Percentiles rank a stretch among this genome's conserved stretches.
These are phyloP conservation scores for Pelosia muscerda DNA, from an alignment of 2,888 invertebrate genomes.

Conservation along the genomic window DNA sequence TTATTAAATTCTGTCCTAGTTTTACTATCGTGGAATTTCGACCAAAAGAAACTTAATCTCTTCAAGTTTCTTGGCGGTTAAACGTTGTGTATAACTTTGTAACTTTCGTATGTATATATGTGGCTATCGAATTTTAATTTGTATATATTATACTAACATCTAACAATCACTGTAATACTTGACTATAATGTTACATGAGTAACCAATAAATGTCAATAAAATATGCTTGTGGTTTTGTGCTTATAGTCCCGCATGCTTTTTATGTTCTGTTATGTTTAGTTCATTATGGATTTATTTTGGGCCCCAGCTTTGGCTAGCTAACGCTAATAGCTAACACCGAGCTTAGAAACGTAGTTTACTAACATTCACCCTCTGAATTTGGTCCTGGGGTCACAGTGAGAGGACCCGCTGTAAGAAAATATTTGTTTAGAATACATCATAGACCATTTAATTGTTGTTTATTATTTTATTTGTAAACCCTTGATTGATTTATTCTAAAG, in stretches of 20 bases:
- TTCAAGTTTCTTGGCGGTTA: constrained; percentile 39
- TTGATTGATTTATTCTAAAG: not conserved
- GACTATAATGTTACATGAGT: constrained; percentile 74
- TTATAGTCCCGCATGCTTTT: constrained; percentile 85
- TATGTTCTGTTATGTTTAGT: constrained; percentile 61
- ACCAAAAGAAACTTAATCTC: constrained; percentile 45
- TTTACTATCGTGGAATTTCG: constrained; percentile 42
- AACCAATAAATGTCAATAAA: constrained; percentile 84
- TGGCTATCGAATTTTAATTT: constrained; percentile 47
- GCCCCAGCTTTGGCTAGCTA: constrained; percentile 70
- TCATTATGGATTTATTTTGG: constrained; percentile 58
- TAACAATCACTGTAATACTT: constrained; percentile 72
- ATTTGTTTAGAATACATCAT: not conserved
- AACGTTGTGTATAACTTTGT: constrained; percentile 54
- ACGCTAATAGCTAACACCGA: constrained; percentile 49
- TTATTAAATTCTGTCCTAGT: constrained; percentile 39
- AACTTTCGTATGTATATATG: constrained; percentile 56
- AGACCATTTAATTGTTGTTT: not conserved
- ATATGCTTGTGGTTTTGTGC: constrained; percentile 83
- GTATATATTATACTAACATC: constrained; percentile 64
- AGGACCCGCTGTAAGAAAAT: not conserved
- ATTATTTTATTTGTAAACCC: not conserved
- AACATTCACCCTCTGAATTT: constrained; percentile 32
- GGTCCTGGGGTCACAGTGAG: not conserved
- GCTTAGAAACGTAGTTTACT: constrained; percentile 50